Evolutionary conservation across 2,888 invertebrate species (phyloP).

Genomic region (Xanthorhoe spadicearia): DNA sequence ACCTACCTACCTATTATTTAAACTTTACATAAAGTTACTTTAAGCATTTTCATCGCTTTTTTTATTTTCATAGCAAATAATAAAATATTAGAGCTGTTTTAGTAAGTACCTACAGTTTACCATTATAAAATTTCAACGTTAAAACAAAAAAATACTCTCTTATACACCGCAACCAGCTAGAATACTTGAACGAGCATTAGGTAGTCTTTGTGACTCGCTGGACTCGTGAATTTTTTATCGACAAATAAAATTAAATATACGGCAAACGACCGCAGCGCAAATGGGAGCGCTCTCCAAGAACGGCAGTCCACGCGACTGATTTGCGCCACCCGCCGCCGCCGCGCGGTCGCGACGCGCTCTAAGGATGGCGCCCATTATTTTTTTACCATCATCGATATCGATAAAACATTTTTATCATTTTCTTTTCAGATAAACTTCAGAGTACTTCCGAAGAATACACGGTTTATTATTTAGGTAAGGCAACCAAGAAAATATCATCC

Average conservation of each 20-base stretch:
- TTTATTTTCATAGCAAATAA: too few relatives aligned
- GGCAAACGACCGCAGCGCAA: constrained; percentile 64
- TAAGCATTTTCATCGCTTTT: too few relatives aligned
- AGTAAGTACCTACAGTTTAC: too few relatives aligned
- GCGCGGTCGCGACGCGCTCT: constrained; percentile 74
- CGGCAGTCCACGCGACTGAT: constrained; percentile 84
- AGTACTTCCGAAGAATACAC: background rate
- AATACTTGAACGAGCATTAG: constrained; percentile 45
- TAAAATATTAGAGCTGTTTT: too few relatives aligned
- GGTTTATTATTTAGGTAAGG: background rate
- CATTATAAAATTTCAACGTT: background rate
- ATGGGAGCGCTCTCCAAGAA: constrained; percentile 70
- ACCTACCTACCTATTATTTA: too few relatives aligned
- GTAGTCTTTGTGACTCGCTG: constrained; percentile 45
- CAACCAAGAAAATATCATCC: constrained; percentile 1
- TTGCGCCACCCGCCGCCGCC: constrained; percentile 78
- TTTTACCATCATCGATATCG: constrained; percentile 43
- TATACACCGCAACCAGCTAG: constrained; percentile 32
- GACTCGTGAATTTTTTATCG: constrained; percentile 61
- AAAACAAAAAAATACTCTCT: constrained; percentile 30
- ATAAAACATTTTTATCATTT: constrained; percentile 10
- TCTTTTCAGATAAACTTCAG: background rate
- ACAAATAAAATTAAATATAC: constrained; percentile 64
- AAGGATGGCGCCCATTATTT: constrained; percentile 56
- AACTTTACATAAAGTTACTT: too few relatives aligned